These are phyloP conservation scores for Dynastes grantii DNA, from an alignment of 2,888 invertebrate species.

Conservation along the genomic window DNA sequence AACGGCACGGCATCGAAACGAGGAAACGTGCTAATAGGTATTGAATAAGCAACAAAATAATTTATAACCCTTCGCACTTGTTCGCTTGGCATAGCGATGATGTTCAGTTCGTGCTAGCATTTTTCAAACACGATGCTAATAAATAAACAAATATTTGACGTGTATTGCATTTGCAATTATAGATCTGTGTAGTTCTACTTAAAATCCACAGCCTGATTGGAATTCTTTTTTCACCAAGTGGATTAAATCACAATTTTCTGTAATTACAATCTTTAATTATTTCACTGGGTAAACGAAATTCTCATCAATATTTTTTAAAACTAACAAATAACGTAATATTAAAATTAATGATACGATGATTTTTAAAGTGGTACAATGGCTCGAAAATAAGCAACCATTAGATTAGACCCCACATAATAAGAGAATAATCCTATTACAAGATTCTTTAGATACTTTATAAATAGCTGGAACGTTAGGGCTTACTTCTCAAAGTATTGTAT, in stretches of 20 bases:
- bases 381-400: slow-evolving; percentile 24
- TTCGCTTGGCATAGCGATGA: slow-evolving; percentile 1
- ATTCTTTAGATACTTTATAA: slow-evolving; percentile 33
- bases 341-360: slow-evolving; percentile 10
- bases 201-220: too few relatives aligned
- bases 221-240: too few relatives aligned
- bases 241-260: too few relatives aligned
- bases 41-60: slow-evolving; percentile 35
- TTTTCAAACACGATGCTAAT: slow-evolving; percentile 18
- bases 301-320: background rate
- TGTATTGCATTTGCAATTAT: too few relatives aligned
- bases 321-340: background rate
- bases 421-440: slow-evolving; percentile 34
- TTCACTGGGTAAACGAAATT: too few relatives aligned
- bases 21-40: slow-evolving; percentile 29
- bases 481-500: slow-evolving; percentile 27
- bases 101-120: slow-evolving; percentile 18
- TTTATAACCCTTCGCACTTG: slow-evolving; percentile 29
- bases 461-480: background rate
- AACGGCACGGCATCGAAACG: slow-evolving; percentile 13
- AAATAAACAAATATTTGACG: background rate
- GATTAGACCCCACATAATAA: slow-evolving; percentile 32
- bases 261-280: too few relatives aligned
- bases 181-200: too few relatives aligned
- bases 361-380: slow-evolving; percentile 14